phyloP scores from a whole-genome alignment of 2,888 invertebrate genomes.

The Notodonta ziczac region DNA sequence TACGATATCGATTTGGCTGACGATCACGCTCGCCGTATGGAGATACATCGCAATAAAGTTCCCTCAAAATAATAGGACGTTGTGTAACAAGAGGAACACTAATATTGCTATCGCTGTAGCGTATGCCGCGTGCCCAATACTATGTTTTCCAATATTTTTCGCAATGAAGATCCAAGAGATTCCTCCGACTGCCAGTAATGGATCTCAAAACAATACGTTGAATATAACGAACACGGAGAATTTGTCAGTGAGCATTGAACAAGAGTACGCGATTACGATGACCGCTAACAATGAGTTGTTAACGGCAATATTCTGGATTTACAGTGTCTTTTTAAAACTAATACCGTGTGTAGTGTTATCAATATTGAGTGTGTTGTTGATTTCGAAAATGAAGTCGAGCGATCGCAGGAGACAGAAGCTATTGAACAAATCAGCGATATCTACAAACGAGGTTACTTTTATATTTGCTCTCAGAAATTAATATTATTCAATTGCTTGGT shows the following conservation, averaged over 20 bases:
- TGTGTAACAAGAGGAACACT: conserved; percentile 93
- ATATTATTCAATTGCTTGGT: conserved; percentile 8
- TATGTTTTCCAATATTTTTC: conserved; percentile 93
- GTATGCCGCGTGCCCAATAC: conserved; percentile 91
- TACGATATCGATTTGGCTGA: conserved; percentile 96
- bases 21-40: conserved; percentile 96
- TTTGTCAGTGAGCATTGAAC: conserved; percentile 60
- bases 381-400: conserved; percentile 91
- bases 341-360: conserved; percentile 96
- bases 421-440: conserved; percentile 76
- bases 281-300: conserved; percentile 86
- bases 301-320: conserved; percentile 94
- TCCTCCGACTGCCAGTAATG: conserved; percentile 27
- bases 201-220: conserved; percentile 48
- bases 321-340: conserved; percentile 95
- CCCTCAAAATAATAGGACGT: conserved; percentile 91
- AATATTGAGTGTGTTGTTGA: conserved; percentile 90
- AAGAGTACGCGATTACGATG: conserved; percentile 87
- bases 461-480: conserved; percentile 12
- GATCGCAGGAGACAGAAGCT: conserved; percentile 91
- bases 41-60: conserved; percentile 94
- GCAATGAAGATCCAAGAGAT: conserved; percentile 88
- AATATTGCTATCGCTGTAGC: conserved; percentile 90
- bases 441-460: conserved; percentile 67
- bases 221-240: conserved; percentile 53